Evolutionary conservation across 2,888 invertebrate species (phyloP).

Genomic region (Pardosa pseudoannulata): DNA sequence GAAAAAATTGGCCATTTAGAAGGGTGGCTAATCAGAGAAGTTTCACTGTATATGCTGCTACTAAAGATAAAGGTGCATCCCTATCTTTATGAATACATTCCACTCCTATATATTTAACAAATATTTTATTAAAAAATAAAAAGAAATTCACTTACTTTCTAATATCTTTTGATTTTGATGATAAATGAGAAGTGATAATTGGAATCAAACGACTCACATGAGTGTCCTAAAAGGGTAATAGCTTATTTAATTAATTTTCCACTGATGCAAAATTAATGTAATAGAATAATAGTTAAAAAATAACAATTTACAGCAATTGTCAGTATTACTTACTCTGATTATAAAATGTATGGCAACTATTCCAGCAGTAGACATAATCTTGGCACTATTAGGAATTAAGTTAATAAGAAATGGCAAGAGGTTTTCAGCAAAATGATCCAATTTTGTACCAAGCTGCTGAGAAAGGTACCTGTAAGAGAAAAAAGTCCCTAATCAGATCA

Average conservation of each 20-base stretch:
- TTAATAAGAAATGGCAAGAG: slow-evolving; percentile 88
- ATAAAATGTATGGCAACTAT: slow-evolving; percentile 91
- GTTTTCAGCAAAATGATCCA: slow-evolving; percentile 90
- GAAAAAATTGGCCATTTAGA: too few relatives aligned
- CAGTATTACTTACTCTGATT: slow-evolving; percentile 82
- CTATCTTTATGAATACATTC: too few relatives aligned
- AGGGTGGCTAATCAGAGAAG: too few relatives aligned
- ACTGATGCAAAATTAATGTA: too few relatives aligned
- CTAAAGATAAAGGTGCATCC: too few relatives aligned
- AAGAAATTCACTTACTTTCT: slow-evolving; percentile 79
- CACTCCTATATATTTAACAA: too few relatives aligned
- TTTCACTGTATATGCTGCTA: too few relatives aligned
- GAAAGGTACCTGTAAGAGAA: slow-evolving; percentile 82
- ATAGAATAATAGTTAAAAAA: not conserved
- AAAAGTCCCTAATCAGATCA: too few relatives aligned
- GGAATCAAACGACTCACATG: slow-evolving; percentile 89
- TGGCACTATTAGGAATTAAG: slow-evolving; percentile 75
- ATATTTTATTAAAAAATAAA: not conserved
- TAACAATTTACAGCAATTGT: not conserved
- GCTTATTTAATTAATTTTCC: too few relatives aligned
- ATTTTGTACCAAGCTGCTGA: slow-evolving; percentile 87
- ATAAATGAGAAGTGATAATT: slow-evolving; percentile 84
- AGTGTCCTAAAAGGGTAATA: slow-evolving; percentile 80
- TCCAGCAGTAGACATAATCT: slow-evolving; percentile 93
- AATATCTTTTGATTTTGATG: slow-evolving; percentile 94